These are phyloP conservation scores for Xiphophorus birchmanni DNA, from an alignment of 2,797 vertebrate genomes.

Conservation along the genomic window DNA sequence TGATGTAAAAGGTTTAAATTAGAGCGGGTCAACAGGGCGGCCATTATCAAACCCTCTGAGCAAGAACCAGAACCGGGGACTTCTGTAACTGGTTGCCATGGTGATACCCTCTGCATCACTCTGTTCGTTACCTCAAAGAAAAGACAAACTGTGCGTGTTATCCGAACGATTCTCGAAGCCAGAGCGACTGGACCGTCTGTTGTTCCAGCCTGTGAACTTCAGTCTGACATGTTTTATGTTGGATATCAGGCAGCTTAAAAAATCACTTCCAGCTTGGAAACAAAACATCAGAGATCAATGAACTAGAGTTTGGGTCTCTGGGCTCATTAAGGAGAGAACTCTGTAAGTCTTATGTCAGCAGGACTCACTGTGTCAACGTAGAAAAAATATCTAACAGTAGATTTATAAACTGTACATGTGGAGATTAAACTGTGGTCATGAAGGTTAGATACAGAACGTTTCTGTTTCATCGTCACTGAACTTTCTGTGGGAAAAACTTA, in stretches of 20 bases:
- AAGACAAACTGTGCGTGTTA: not conserved
- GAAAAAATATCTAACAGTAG: not conserved
- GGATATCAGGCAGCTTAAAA: not conserved
- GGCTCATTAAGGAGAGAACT: not conserved
- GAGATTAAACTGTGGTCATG: not conserved
- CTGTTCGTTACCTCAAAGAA: not conserved
- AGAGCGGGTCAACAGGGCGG: not conserved
- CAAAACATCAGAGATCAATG: not conserved
- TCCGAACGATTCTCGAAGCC: not conserved
- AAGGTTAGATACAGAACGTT: not conserved
- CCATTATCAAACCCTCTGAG: not conserved
- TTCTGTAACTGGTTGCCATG: not conserved
- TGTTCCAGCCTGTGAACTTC: not conserved
- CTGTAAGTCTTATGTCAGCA: not conserved
- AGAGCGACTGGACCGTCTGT: not conserved
- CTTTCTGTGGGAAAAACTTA: not conserved
- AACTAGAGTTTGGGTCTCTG: not conserved
- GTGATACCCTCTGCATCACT: not conserved
- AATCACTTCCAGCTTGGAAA: not conserved
- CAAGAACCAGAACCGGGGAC: not conserved
- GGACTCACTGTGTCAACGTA: not conserved
- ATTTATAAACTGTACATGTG: not conserved
- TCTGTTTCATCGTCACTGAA: not conserved
- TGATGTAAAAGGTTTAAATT: not conserved
- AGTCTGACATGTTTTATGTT: not conserved